These are phyloP conservation scores for Lepidostoma basale DNA, from an alignment of 1,140 invertebrate species.

Conservation along the genomic window DNA sequence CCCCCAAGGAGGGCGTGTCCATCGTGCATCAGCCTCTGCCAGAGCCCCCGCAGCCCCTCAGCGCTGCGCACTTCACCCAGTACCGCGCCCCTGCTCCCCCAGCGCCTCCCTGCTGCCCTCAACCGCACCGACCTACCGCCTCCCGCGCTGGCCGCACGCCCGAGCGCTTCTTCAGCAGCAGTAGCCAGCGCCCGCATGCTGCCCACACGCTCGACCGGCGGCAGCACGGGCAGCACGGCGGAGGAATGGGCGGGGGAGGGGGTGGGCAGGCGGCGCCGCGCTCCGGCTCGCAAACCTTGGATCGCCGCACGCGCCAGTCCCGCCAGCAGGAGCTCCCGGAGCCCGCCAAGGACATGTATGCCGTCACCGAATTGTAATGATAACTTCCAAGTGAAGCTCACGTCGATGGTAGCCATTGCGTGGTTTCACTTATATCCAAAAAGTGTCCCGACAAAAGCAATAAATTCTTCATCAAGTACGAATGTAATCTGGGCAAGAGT, in stretches of 20 bases:
- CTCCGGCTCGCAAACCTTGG: slow-evolving; percentile 37
- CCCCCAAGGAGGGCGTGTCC: slow-evolving; percentile 36
- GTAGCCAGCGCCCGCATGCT: slow-evolving; percentile 35
- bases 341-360: slow-evolving; percentile 53
- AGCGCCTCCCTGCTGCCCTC: slow-evolving; percentile 46
- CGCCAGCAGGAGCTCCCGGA: slow-evolving; percentile 38
- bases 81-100: slow-evolving; percentile 49
- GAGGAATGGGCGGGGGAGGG: slow-evolving; percentile 1
- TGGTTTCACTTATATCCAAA: slow-evolving; percentile 42
- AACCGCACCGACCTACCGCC: slow-evolving; percentile 36
- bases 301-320: slow-evolving; percentile 28
- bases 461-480: slow-evolving; percentile 39
- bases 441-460: slow-evolving; percentile 38
- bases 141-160: slow-evolving; percentile 33
- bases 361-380: slow-evolving; percentile 56
- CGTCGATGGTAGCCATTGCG: slow-evolving; percentile 30
- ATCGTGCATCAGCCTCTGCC: slow-evolving; percentile 52
- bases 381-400: slow-evolving; percentile 43
- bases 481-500: slow-evolving; percentile 20
- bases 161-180: slow-evolving; percentile 43
- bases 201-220: slow-evolving; percentile 43
- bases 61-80: slow-evolving; percentile 55
- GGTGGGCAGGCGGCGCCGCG: not conserved
- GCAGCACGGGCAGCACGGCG: not conserved
- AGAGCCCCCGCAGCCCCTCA: slow-evolving; percentile 49